A percentile compares a stretch with the other conserved stretches of the same genome.
These are phyloP conservation scores for Malacoraja senta DNA, from an alignment of 2,797 vertebrate genomes.

Conservation along the genomic window DNA sequence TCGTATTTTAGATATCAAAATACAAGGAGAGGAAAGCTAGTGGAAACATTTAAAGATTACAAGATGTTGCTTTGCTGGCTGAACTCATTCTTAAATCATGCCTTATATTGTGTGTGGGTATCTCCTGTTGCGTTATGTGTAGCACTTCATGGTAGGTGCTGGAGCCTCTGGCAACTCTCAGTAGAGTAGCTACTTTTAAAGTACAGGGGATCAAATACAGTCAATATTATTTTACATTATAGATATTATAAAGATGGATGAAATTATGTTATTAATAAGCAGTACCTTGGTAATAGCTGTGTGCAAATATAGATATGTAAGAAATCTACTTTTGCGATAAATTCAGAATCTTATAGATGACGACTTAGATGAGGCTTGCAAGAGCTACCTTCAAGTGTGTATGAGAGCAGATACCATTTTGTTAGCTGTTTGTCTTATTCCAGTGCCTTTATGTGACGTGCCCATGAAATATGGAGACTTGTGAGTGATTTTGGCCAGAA, in stretches of 20 bases:
- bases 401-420: background rate
- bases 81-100: background rate
- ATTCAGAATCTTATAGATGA: background rate
- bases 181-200: background rate
- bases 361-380: background rate
- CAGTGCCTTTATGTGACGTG: background rate
- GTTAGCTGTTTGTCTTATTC: background rate
- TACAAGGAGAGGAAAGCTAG: background rate
- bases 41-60: background rate
- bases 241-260: background rate
- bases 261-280: background rate
- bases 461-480: background rate
- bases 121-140: background rate
- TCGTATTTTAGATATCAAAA: background rate
- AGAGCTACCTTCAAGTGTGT: background rate
- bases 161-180: background rate
- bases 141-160: background rate
- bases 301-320: background rate
- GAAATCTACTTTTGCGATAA: background rate
- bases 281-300: background rate
- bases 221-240: background rate
- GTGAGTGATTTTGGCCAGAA: background rate
- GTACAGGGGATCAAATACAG: background rate
- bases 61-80: background rate
- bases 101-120: background rate